Evolutionary conservation across 2,797 vertebrate genomes (phyloP), one percentile per base, ranked within the genome.

Genomic region (Eurystomus glaucurus): DNA sequence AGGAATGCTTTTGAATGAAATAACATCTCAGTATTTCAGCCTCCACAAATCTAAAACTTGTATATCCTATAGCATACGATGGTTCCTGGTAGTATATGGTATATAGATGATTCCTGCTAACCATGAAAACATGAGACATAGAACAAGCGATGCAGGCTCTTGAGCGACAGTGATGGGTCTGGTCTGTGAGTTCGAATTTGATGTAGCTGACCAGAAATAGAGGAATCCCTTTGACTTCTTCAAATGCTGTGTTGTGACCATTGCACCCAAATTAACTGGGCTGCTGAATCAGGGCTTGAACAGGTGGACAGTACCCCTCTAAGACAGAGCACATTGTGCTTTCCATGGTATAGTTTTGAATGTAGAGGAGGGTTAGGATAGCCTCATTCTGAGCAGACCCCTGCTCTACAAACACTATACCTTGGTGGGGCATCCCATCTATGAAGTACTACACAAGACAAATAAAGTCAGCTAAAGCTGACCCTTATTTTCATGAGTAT

Each of bases 41-140:
- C 68, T 96, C 89, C 7, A 0, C 68, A 95, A 85, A 94, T 95
- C 71, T 91, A 92, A 97, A 97, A 89, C 54, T 82, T 64, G 18
- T 79, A 37, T 88, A 54, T 45, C 11, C 26, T 54, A 35, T 6
- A 90, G 3, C 7, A 52, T 46, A 31, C 29, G 52, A 35, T 58
- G 12, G 15, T 26, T 82, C 29, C 37, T 92, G 68, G 23, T 68
- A 18, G 12, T 31, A 54, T 14, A n/a, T 4, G 13, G 13, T 11
- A 9, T 28, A 18, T 2, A 52, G 31, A 13, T 46, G 29, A 43
- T 14, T 83, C 19, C n/a, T 79, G 13, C 16, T 57, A 64, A 85
- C 41, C 28, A 25, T 3, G 10, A 45, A 85, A 70, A 26, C 5
- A 25, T 20, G 19, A 57, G 16, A 25, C 9, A 28, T 31, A 26